Evolutionary conservation across 2,113 vertebrate species (phyloP), one percentile per base, ranked within the genome.

Genomic region (Bostrychus sinensis): DNA sequence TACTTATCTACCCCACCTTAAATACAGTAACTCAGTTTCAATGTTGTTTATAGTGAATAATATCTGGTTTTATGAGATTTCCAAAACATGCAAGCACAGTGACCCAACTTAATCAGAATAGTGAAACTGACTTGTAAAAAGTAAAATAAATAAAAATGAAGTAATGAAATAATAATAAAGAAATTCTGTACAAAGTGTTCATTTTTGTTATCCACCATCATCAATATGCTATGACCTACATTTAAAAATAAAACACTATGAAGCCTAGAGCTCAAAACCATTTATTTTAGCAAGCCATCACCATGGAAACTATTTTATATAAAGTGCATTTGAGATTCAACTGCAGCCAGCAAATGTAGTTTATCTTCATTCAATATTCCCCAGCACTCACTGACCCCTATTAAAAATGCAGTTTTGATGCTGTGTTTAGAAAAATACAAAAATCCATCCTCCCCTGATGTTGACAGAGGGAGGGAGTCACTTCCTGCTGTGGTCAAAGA

Each of bases 401-500:
- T 30, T 45, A 53, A 32, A 39, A 76, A 82, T 37, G 63, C 41
- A 17, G 58, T 1, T 57, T 9, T 17, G 78, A 64, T 20, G 71
- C 23, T 22, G 42, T 14, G 57, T 5, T 25, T 39, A 62, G 56
- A 11, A 54, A 7, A 8, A 9, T 3, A 10, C 28, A 11, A 23
- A 23, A 41, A 34, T 0, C 30, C 46, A 46, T 50, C 53, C 56
- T 34, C 23, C 6, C 37, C 11, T 13, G 25, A 23, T 62, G 72
- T 66, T 75, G 54, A 70, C 10, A 39, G 34, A 37, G 14, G 51
- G 45, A 59, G 58, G 56, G 46, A 54, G 48, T 34, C 25, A 66
- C 74, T 81, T 84, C 82, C 85, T 87, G 75, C 41, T 43, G 16
- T 1, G 6, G 26, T 61, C 66, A 60, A 43, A 72, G 63, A 38